Base-by-base conservation (phyloP, 2,888 invertebrate species). In the Petrolisthes manimaculis region DNA sequence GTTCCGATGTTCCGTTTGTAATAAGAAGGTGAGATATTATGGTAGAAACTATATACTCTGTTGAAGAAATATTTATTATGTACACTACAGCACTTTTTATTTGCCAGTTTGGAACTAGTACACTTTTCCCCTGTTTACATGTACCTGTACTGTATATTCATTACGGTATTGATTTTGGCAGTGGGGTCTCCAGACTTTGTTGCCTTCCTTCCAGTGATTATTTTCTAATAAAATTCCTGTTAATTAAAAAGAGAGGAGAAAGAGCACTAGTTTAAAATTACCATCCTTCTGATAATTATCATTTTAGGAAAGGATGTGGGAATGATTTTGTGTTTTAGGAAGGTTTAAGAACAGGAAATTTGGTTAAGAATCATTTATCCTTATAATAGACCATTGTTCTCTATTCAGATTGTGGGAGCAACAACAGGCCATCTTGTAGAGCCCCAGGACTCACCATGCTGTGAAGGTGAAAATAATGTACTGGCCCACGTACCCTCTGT, bases 401-500 rank as follows among this genome's bases (percentile, higher is more conserved):
- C 37, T 37, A 37, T 37, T 37, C 53, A 89, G 85, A 83, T 89
- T 78, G 51, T 89, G 37, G 83, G 83, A 18, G 75, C 86, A n/a
- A 56, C 56, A 14, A 56, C 56, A 14, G 79, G 83, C 18, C 86
- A 71, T 24, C 86, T 83, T 24, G 84, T 79, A 6, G 88, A 81
- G 12, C 67, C 55, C 24, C 88, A 88, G 24, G 88, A 88, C 18
- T 61, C 81, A 8, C 80, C 84, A 0, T 84, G 83, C 56, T 84
- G 84, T 69, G 81, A 71, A 61, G 88, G 86, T 37, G 78, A 83
- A 12, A 88, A 90, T 21, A 88, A 90, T 83, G 89, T 89, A n/a
- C 37, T 91, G 51, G 91, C 91, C 9, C 91, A 91, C 24, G 86
- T 91, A 5, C 89, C 91, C 12, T 89, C 91, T 55, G 80, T 90